Conservation (phyloP, 2,797 vertebrate species). For the Loriculus beryllinus region DNA sequence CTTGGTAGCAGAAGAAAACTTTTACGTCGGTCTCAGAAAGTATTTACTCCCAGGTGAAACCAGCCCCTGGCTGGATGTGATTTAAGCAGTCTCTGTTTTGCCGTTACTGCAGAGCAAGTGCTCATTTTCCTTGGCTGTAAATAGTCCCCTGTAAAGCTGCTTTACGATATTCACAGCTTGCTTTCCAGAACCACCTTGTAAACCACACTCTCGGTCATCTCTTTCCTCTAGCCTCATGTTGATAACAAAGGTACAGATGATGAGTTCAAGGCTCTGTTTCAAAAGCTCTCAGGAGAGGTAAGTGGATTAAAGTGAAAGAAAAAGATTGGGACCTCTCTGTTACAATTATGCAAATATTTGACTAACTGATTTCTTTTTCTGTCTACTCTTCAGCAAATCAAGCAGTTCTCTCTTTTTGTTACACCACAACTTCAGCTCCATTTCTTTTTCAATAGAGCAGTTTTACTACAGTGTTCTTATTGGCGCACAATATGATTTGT, state of each 20-base stretch:
- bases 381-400: neutral
- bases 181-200: neutral
- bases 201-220: neutral
- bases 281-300: slow-evolving; percentile 82
- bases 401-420: slow-evolving; percentile 26
- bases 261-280: slow-evolving; percentile 80
- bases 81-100: neutral
- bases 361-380: neutral
- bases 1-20: neutral
- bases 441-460: neutral
- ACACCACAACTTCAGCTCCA: neutral
- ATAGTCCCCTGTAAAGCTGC: neutral
- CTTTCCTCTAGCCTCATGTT: slow-evolving; percentile 76
- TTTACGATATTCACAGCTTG: neutral
- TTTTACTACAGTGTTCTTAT: neutral
- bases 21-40: neutral
- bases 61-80: neutral
- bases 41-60: neutral
- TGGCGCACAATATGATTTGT: neutral
- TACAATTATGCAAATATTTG: slow-evolving; percentile 34
- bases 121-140: neutral
- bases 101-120: neutral
- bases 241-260: slow-evolving; percentile 71
- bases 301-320: slow-evolving; percentile 23
- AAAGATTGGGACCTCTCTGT: neutral